Evolutionary conservation across 2,113 vertebrate genomes (phyloP), one percentile per base, ranked within the genome.

Genomic region (Copsychus sechellarum): DNA sequence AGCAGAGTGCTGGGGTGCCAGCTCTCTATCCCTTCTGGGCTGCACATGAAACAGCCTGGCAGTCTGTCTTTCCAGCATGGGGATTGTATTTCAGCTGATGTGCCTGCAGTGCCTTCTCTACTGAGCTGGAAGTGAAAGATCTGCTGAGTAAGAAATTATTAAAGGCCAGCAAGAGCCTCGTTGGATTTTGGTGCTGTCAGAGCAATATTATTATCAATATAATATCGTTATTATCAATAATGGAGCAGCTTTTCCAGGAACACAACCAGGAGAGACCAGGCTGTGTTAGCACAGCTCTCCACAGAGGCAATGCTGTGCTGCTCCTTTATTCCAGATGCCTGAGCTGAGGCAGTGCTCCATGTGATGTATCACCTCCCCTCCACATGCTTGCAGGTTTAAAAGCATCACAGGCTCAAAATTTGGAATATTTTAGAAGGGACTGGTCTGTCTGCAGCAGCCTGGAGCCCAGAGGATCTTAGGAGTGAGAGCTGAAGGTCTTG

Each of bases 221-320:
- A n/a, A n/a, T n/a, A n/a, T n/a, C n/a, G n/a, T n/a, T n/a, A n/a
- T 36, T 96, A 94, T 98, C 61, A 95, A 97, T 97, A 97, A 97
- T 88, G 91, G 96, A 97, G 53, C 61, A 43, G 96, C 95, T 97
- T 97, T 98, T 98, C 98, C 97, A 97, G 96, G 98, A 98, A 96
- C 96, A 92, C 92, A 96, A 89, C 96, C 92, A 88, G 94, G 77
- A 95, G 92, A 79, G 89, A 36, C 22, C 96, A 86, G 91, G 62
- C 90, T 96, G 80, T 71, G 81, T 71, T 84, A 88, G 81, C 60
- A 74, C 51, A 92, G 91, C 61, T 96, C 81, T 95, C 84, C 79
- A 48, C 36, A 5, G 25, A 83, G 62, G 85, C 61, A 60, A 74
- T 22, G 47, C 88, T 85, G 79, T 60, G 78, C 88, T 38, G 21